These are phyloP conservation scores for Panzeria rudis DNA, from an alignment of 2,888 invertebrate genomes.

Conservation along the genomic window DNA sequence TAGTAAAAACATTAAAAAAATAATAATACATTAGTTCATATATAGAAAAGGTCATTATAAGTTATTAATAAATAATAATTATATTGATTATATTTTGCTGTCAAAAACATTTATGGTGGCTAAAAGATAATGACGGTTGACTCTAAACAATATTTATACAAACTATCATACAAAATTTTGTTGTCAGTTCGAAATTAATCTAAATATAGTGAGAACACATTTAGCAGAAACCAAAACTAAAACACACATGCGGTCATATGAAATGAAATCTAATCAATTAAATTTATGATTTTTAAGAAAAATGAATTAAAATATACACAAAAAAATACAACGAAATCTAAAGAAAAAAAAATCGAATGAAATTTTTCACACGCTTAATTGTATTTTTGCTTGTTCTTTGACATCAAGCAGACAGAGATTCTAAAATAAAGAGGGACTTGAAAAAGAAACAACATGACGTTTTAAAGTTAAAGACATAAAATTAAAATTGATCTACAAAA, in stretches of 20 bases:
- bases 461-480: constrained; percentile 39
- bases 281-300: constrained; percentile 71
- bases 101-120: constrained; percentile 52
- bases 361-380: constrained; percentile 71
- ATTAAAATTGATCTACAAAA: constrained; percentile 32
- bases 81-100: constrained; percentile 30
- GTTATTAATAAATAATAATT: constrained; percentile 47
- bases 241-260: constrained; percentile 1
- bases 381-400: constrained; percentile 10
- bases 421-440: constrained; percentile 13
- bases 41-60: neutral
- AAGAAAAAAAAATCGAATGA: constrained; percentile 51
- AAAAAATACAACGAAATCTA: constrained; percentile 3
- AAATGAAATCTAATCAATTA: constrained; percentile 69
- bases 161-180: constrained; percentile 31
- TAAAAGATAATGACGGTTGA: constrained; percentile 51
- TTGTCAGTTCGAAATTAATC: constrained; percentile 62
- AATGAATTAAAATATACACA: constrained; percentile 57
- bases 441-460: constrained; percentile 44
- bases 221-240: neutral
- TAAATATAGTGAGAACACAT: constrained; percentile 2
- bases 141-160: constrained; percentile 23
- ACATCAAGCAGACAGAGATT: neutral
- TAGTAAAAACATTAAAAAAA: neutral
- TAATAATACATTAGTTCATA: neutral